These are phyloP conservation scores for Hoplostethus mediterraneus DNA, from an alignment of 2,797 vertebrate species.

Conservation along the genomic window DNA sequence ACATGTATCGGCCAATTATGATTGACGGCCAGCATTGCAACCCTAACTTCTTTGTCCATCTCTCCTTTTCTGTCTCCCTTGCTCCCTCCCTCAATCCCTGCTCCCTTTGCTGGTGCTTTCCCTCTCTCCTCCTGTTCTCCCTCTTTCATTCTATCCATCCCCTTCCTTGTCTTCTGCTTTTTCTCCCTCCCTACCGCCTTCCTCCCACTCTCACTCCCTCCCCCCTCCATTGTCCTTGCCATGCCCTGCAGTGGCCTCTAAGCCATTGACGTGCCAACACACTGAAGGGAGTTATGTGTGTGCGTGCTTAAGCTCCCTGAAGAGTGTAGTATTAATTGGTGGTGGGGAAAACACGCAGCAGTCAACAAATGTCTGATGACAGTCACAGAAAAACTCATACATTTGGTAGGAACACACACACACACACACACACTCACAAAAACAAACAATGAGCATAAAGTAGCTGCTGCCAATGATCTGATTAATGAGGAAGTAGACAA, in stretches of 20 bases:
- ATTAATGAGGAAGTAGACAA: constrained; percentile 40
- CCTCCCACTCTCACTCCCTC: constrained; percentile 20
- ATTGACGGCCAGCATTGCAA: too few species aligned
- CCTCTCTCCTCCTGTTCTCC: neutral
- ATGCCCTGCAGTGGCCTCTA: constrained; percentile 15
- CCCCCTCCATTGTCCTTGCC: constrained; percentile 16
- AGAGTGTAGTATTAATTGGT: too few species aligned
- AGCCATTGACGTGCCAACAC: constrained; percentile 24
- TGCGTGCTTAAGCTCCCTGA: neutral
- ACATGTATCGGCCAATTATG: too few species aligned
- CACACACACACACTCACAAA: constrained; percentile 19
- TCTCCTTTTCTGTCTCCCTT: neutral
- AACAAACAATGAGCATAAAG: constrained; percentile 20
- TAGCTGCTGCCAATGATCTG: constrained; percentile 33
- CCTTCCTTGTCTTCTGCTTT: neutral
- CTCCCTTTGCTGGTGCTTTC: neutral
- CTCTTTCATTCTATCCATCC: neutral
- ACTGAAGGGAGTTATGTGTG: constrained; percentile 14
- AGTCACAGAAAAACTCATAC: too few species aligned
- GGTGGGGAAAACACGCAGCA: too few species aligned
- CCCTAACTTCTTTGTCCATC: neutral
- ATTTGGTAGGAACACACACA: neutral
- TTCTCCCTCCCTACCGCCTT: neutral
- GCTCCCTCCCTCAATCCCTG: too few species aligned
- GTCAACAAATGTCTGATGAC: too few species aligned